These are phyloP conservation scores for Dascyllus trimaculatus DNA, from an alignment of 2,113 vertebrate genomes.

Conservation along the genomic window DNA sequence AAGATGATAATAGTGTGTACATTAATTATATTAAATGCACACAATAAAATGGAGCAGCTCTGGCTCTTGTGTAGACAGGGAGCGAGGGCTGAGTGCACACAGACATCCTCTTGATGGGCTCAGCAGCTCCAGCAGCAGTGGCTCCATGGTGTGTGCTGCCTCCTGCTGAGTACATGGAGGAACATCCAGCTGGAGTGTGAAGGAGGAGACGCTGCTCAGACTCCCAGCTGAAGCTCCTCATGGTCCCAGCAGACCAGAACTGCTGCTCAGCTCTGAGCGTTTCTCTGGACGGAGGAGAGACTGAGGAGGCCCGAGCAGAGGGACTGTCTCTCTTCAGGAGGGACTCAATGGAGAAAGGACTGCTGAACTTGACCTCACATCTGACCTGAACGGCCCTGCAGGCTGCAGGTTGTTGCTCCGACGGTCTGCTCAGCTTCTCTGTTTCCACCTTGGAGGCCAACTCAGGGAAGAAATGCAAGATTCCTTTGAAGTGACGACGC, in stretches of 20 bases:
- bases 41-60: conserved; percentile 31
- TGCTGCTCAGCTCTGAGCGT: conserved; percentile 38
- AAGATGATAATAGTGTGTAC: no score
- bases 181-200: conserved; percentile 20
- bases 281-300: conserved; percentile 41
- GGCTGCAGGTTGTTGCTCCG: background rate
- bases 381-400: conserved; percentile 7
- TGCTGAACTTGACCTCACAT: conserved; percentile 67
- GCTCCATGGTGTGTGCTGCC: conserved; percentile 47
- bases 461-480: conserved; percentile 70
- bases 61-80: conserved; percentile 18
- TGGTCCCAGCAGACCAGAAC: background rate
- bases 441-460: conserved; percentile 44
- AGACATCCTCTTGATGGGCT: background rate
- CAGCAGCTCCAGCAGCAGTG: background rate
- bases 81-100: background rate
- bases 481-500: conserved; percentile 76
- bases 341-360: conserved; percentile 82
- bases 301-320: background rate
- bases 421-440: background rate
- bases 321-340: conserved; percentile 67
- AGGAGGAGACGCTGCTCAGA: conserved; percentile 19
- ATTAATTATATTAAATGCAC: no score
- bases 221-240: conserved; percentile 43
- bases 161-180: conserved; percentile 36